These are phyloP conservation scores for Alouatta palliata DNA, from an alignment of 2,113 vertebrate species.

Conservation along the genomic window DNA sequence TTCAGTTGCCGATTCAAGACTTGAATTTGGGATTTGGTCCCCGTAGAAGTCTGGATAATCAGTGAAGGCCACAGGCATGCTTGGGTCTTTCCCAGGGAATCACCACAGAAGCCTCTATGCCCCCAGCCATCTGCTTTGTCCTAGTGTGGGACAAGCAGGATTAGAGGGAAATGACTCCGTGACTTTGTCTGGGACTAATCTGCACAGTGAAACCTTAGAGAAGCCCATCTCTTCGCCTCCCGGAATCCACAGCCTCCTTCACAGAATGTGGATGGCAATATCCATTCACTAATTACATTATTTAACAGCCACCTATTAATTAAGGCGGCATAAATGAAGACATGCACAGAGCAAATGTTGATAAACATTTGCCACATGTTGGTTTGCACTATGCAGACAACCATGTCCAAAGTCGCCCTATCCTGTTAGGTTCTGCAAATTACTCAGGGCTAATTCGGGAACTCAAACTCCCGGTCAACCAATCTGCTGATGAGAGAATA, in stretches of 20 bases:
- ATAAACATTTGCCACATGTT: accelerated
- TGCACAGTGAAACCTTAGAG: not conserved
- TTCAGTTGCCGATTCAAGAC: not conserved
- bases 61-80: not conserved
- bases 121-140: accelerated
- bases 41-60: not conserved
- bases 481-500: accelerated
- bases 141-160: no score
- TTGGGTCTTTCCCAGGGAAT: not conserved
- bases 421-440: not conserved
- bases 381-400: accelerated
- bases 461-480: not conserved
- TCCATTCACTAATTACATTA: accelerated
- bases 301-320: accelerated
- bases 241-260: accelerated
- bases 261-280: accelerated
- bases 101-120: not conserved
- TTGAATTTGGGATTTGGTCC: not conserved
- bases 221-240: not conserved
- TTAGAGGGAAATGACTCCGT: accelerated
- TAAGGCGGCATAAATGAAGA: accelerated
- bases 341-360: accelerated
- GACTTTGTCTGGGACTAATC: accelerated
- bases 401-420: accelerated
- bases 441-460: not conserved